Percentiles rank a stretch among this genome's conserved stretches.
Evolutionary conservation across 2,113 vertebrate genomes (phyloP).

Genomic region (Acanthisitta chloris): DNA sequence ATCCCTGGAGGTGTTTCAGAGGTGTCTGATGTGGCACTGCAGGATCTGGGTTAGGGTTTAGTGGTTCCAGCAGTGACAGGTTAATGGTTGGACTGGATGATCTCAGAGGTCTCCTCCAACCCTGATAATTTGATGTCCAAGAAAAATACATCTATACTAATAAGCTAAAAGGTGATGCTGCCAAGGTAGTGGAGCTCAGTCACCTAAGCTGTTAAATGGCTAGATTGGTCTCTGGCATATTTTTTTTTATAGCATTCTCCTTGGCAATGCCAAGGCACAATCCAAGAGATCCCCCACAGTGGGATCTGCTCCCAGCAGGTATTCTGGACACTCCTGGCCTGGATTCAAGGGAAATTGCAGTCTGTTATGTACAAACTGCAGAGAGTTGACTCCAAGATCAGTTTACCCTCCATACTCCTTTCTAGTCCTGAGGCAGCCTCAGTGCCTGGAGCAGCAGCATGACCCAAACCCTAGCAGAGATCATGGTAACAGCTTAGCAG

Average conservation of each 20-base stretch:
- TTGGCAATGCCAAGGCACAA: neutral
- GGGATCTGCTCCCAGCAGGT: neutral
- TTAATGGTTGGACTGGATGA: no score
- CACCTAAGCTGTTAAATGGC: neutral
- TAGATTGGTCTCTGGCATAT: neutral
- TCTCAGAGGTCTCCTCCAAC: no score
- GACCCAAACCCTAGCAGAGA: neutral
- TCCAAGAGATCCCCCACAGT: rapidly evolving
- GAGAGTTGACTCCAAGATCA: neutral
- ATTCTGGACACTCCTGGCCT: neutral
- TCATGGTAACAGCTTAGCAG: neutral
- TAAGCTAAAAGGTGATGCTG: neutral
- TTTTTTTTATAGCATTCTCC: neutral
- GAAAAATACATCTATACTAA: neutral
- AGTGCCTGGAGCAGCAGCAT: no score
- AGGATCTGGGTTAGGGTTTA: no score
- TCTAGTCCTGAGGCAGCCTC: neutral
- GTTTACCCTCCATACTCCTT: neutral
- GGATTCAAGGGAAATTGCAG: neutral
- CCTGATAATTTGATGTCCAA: no score
- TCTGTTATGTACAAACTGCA: rapidly evolving
- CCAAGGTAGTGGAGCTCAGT: neutral
- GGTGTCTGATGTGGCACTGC: no score
- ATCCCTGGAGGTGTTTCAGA: no score
- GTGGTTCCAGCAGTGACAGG: no score